Evolutionary conservation across 2,888 invertebrate species (phyloP).

Genomic region (Nephrotoma guestfalica): DNA sequence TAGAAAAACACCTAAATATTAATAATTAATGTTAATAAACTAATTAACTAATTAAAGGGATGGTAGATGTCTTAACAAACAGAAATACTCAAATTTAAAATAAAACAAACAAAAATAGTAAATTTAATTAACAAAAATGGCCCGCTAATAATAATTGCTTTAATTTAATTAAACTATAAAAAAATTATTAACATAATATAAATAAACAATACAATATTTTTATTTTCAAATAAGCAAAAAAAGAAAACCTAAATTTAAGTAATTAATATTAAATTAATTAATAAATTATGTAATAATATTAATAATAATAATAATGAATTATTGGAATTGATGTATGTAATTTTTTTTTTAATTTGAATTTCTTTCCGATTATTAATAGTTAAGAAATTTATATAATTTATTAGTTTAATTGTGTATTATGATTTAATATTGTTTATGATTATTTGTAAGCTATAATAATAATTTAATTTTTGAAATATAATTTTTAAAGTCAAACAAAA

Average conservation of each 20-base stretch:
- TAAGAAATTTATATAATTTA: not conserved
- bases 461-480: not conserved
- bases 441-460: not conserved
- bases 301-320: not conserved
- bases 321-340: not conserved
- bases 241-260: not conserved
- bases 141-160: not conserved
- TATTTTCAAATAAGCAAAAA: not conserved
- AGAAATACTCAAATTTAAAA: not conserved
- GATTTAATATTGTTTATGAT: not conserved
- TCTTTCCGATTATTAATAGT: not conserved
- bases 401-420: not conserved
- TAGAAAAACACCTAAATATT: not conserved
- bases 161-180: not conserved
- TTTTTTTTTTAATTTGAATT: not conserved
- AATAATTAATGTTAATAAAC: not conserved
- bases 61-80: not conserved
- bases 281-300: not conserved
- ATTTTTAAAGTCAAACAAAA: not conserved
- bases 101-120: not conserved
- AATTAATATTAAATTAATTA: not conserved
- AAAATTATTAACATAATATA: not conserved
- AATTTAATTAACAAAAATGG: not conserved
- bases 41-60: not conserved
- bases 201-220: not conserved